Evolutionary conservation across 2,113 vertebrate genomes (phyloP), one percentile per base, ranked within the genome.

Genomic region (Erpornis zantholeuca): DNA sequence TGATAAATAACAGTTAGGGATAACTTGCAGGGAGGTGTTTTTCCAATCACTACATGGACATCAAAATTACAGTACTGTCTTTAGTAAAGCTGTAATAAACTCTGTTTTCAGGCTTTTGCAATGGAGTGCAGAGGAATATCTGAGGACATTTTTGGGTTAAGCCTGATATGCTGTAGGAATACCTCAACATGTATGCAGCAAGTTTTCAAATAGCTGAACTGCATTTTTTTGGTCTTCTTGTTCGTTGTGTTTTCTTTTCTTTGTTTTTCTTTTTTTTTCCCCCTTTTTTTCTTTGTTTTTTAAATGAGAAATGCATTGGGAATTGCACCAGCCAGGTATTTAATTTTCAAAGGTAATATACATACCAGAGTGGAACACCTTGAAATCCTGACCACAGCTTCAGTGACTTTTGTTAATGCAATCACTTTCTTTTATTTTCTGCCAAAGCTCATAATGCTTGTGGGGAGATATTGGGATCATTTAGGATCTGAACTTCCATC

Each of bases 31-130:
- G 52, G 59, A 90, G 2, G 21, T 68, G 70, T 80, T 94, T 95
- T 97, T 96, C 82, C 72, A 90, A 50, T 91, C 90, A 91, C 49
- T 38, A 50, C 57, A 22, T 29, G 92, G 88, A 96, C 86, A 88
- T 24, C 82, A 89, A 85, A 97, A 94, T 95, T 69, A 93, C 15
- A 33, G 27, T 82, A 31, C 44, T 96, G 81, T 86, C 82, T 97
- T 68, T 82, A 63, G 70, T 82, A 95, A 96, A 94, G 45, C 75
- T 88, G 33, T 42, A 92, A 90, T 70, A 96, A 97, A 72, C 36
- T 78, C 52, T 80, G 10, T 66, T 79, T 95, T 49, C 35, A 52
- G 88, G 19, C 27, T 28, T 44, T 57, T 81, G 53, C 82, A 76
- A 42, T 42, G 29, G 17, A 38, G 20, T 49, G 28, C 10, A 33